phyloP scores from a whole-genome alignment of 1,140 invertebrate genomes.

The Patella vulgata region DNA sequence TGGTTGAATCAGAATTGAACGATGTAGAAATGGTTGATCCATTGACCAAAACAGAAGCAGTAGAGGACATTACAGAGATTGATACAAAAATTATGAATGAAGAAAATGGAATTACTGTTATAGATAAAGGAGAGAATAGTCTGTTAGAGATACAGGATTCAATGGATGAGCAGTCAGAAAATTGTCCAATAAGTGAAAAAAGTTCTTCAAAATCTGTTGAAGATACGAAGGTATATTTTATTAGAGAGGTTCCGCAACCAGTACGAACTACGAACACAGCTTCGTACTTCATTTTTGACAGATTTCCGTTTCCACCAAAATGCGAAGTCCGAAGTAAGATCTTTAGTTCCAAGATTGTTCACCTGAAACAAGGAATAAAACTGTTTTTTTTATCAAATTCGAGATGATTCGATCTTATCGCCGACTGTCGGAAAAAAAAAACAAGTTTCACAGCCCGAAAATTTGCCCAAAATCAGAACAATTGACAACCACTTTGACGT shows the following conservation, averaged over 20 bases:
- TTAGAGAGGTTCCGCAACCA: conserved; percentile 1
- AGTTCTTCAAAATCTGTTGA: conserved; percentile 10
- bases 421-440: too few relatives aligned
- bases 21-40: background rate
- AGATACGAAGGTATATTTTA: conserved; percentile 9
- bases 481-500: too few relatives aligned
- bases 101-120: background rate
- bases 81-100: background rate
- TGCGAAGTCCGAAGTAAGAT: too few relatives aligned
- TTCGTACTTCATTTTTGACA: too few relatives aligned
- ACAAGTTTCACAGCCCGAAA: too few relatives aligned
- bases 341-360: background rate
- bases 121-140: background rate
- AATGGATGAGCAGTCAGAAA: background rate
- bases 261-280: too few relatives aligned
- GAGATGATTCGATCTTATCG: background rate
- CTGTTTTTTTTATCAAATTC: too few relatives aligned
- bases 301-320: too few relatives aligned
- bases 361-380: too few relatives aligned
- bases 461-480: too few relatives aligned
- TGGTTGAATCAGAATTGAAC: background rate
- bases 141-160: background rate
- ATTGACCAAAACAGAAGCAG: conserved; percentile 7
- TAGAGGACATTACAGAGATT: background rate
- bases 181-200: background rate